Evolutionary conservation across 1,140 invertebrate genomes (phyloP), one percentile per base, ranked within the genome.

Genomic region (Nasonia vitripennis): DNA sequence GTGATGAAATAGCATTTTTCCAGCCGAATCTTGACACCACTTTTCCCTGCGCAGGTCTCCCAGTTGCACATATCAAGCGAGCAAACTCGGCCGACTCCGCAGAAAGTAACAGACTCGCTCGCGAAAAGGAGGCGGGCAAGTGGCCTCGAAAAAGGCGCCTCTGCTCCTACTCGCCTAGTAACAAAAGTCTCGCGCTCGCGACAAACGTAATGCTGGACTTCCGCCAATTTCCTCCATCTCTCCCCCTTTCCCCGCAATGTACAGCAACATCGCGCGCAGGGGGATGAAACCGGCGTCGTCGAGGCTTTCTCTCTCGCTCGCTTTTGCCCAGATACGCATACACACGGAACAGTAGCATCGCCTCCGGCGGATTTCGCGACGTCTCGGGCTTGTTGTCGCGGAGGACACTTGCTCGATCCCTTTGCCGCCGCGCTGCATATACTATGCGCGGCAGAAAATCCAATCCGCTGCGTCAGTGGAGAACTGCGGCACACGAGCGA

Each of bases 121-220:
- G 14, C 17, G 4, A 14, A 62, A 45, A 84, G 73, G n/a, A 84
- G 62, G 12, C 12, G 62, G 1, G 83, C 75, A 84, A 84, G 79
- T 79, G 77, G 67, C 67, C 55, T 79, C 45, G 27, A 84, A 84
- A 79, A 84, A 79, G 27, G 41, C 83, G 14, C 5, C 48, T 51
- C 20, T 27, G 62, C 41, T 77, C 31, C 74, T 70, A 51, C 34
- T 75, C 48, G 84, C 78, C 55, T 81, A 81, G 84, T 45, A 86
- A 86, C 84, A 78, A 86, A 81, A 81, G 84, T 85, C 31, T 12
- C 55, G 31, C 78, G 31, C 68, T 9, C 87, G 88, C 83, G 86
- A 85, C 86, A 71, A 82, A 81, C 31, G 83, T 73, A 70, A 78
- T 74, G 82, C 88, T 90, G 89, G 89, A 89, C 86, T 88, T 87